Base-by-base conservation (phyloP, 1,140 invertebrate species). In the Himalopsyche phryganea region DNA sequence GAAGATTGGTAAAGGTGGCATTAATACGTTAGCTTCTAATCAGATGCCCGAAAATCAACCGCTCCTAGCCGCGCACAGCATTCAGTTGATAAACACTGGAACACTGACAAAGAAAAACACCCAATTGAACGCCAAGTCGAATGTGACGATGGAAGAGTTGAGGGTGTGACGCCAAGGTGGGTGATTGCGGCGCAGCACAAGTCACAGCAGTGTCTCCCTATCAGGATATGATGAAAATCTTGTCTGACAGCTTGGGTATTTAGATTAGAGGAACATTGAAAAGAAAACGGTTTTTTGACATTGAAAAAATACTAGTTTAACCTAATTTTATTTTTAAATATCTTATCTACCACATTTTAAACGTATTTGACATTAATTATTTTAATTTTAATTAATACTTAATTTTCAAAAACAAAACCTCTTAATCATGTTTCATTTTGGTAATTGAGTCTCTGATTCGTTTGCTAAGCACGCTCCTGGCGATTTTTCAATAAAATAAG, bases 121-220 rank as follows among this genome's bases (percentile, higher is more conserved):
- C 13, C 81, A 79, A 66, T 53, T 78, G 71, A 84, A 80, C 72
- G 78, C 78, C 35, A 84, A 80, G 71, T 81, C 79, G 61, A 84
- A 74, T 70, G 81, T 79, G 68, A 83, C 79, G 35, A 88, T 89
- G 86, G 87, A 90, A 72, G 87, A 90, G 75, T 69, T 89, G 72
- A 74, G 87, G 50, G 88, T 90, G 85, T 90, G 87, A 89, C 86
- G 83, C 73, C 81, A 83, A 76, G 74, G 75, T 49, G 73, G 73
- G 68, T 78, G 76, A 78, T 75, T 77, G 71, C 75, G 76, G 62
- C 75, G 75, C 20, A 71, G 74, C 69, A 75, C 72, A 66, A 78
- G 76, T 69, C 76, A 75, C 73, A 75, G 76, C 63, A 75, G 75
- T 66, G 70, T 77, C 58, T 71, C 68, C 18, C 71, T 76, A 50